Evolutionary conservation across 2,888 invertebrate species (phyloP).

Genomic region (Scaeva pyrastri): DNA sequence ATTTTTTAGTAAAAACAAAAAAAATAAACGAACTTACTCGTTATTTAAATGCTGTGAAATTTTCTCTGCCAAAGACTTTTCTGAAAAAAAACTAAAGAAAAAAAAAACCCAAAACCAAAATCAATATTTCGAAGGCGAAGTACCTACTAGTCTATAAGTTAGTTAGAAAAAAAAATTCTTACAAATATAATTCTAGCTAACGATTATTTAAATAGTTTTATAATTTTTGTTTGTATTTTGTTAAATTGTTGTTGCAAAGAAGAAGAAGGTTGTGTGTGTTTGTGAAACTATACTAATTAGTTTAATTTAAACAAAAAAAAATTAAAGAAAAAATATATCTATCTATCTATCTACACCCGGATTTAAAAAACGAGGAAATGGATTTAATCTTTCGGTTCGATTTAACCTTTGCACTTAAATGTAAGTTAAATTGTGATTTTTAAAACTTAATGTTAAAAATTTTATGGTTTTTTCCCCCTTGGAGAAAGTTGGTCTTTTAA

Average conservation of each 20-base stretch:
- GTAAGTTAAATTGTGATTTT: conserved; percentile 26
- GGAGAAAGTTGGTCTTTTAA: background rate
- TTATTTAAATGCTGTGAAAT: conserved; percentile 47
- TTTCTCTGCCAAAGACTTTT: conserved; percentile 35
- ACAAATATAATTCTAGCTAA: conserved; percentile 25
- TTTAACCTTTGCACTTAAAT: background rate
- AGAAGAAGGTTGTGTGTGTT: background rate
- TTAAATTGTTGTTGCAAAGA: background rate
- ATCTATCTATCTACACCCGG: background rate
- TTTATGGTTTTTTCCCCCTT: background rate
- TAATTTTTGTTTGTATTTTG: conserved; percentile 4
- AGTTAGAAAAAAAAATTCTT: conserved; percentile 40
- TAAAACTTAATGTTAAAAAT: background rate
- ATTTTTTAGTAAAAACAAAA: background rate
- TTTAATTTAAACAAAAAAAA: background rate
- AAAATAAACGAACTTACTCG: background rate
- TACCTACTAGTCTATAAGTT: conserved; percentile 57
- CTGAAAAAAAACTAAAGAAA: conserved; percentile 15
- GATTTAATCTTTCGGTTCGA: background rate
- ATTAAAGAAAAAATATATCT: background rate
- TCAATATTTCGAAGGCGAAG: conserved; percentile 69
- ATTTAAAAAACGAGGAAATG: background rate
- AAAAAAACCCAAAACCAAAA: conserved; percentile 47
- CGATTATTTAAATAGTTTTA: conserved; percentile 22
- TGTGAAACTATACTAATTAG: background rate